A percentile compares a stretch with the other conserved stretches of the same genome.
phyloP scores from a whole-genome alignment of 2,113 vertebrate genomes.

The Zootoca vivipara region DNA sequence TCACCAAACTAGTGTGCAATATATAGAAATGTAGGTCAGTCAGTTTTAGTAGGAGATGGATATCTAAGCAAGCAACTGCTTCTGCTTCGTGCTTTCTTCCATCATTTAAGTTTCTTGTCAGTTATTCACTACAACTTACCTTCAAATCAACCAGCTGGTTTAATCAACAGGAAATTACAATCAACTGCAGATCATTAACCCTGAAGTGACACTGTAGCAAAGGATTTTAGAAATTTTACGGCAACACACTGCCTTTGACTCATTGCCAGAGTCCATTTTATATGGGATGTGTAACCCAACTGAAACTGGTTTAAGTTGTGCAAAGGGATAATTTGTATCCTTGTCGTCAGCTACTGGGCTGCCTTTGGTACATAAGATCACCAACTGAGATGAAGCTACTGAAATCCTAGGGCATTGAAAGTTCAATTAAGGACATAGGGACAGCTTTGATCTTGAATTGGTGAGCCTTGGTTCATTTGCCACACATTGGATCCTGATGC shows the following conservation, averaged over 20 bases:
- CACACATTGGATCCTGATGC: background rate
- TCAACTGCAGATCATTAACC: background rate
- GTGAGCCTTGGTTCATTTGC: background rate
- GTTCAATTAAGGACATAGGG: background rate
- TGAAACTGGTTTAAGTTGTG: background rate
- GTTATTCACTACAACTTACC: background rate
- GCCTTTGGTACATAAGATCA: slow-evolving; percentile 4
- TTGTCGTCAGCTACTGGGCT: background rate
- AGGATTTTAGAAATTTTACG: background rate
- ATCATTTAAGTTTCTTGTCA: slow-evolving; percentile 41
- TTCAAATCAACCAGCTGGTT: slow-evolving; percentile 21
- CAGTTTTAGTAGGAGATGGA: slow-evolving; percentile 52
- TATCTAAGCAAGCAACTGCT: slow-evolving; percentile 59
- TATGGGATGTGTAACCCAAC: background rate
- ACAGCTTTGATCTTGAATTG: slow-evolving; percentile 38
- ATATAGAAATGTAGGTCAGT: slow-evolving; percentile 71
- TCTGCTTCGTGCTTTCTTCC: slow-evolving; percentile 46
- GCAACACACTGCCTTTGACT: background rate
- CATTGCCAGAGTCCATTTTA: background rate
- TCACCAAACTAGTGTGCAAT: slow-evolving; percentile 63
- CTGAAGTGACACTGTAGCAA: background rate
- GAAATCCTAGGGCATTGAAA: slow-evolving; percentile 7
- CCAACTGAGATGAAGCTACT: background rate
- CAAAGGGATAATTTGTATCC: slow-evolving; percentile 26
- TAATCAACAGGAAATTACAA: background rate